Evolutionary conservation across 2,888 invertebrate species (phyloP).

Genomic region (Drymonia ruficornis): DNA sequence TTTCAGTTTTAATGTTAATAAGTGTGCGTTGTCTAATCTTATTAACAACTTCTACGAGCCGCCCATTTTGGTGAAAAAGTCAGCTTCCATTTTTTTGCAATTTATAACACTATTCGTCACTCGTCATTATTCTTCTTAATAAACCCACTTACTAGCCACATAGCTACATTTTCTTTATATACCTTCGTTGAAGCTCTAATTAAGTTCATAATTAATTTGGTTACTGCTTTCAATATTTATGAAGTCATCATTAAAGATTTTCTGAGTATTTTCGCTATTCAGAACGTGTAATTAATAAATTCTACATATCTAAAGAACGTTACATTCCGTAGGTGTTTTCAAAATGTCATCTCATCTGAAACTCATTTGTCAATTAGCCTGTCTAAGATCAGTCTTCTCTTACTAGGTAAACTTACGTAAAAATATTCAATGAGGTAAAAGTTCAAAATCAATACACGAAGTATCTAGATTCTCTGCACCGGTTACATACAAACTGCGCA

Average conservation of each 20-base stretch:
- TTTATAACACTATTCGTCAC: too few species aligned
- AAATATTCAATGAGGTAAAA: background rate
- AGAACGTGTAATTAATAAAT: background rate
- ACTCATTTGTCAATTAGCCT: background rate
- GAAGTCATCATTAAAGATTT: background rate
- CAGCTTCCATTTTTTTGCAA: too few species aligned
- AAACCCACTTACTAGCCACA: too few species aligned
- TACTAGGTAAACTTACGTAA: background rate
- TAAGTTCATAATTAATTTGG: too few species aligned
- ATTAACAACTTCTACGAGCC: too few species aligned
- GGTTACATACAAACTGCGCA: conserved; percentile 5
- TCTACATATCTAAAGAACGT: background rate
- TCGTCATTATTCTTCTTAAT: too few species aligned
- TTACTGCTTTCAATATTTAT: too few species aligned
- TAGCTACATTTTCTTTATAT: too few species aligned
- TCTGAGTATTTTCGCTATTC: background rate
- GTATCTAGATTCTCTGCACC: background rate
- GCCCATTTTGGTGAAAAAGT: too few species aligned
- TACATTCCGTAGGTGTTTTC: background rate
- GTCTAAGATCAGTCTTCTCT: background rate
- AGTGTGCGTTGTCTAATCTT: too few species aligned
- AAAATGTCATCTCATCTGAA: background rate
- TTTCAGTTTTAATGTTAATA: too few species aligned
- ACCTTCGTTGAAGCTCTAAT: too few species aligned
- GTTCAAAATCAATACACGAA: background rate